Base-by-base conservation (phyloP, 2,888 invertebrate genomes). In the Pachydiplax longipennis region DNA sequence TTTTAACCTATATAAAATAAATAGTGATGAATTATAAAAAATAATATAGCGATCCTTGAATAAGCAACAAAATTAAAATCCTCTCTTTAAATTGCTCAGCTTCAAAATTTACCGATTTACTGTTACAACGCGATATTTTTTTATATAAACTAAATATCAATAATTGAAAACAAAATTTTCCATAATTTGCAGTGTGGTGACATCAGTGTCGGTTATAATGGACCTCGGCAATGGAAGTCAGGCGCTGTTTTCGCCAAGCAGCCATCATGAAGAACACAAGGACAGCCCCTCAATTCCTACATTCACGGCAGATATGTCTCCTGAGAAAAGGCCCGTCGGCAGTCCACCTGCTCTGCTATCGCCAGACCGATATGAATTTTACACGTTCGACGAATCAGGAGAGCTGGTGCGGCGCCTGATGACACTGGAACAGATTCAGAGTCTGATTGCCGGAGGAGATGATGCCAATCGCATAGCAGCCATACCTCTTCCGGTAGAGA, bases 361-460 rank as follows among this genome's bases (percentile, higher is more conserved):
- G 92, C 98, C 98, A 1, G 98, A 98, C 93, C 95, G 97, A 93
- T 98, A 98, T 93, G 97, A 98, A 93, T 98, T 98, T 93, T 98
- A 97, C 93, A 97, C 98, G 0, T 97, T 98, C 93, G 97, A 98
- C 93, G 97, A 97, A 93, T 96, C 96, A 91, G 98, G 98, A 22
- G 97, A 98, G 93, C 95, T 98, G 37, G 96, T 98, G 0, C 97
- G 97, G 93, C 95, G 97, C 91, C 95, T 97, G 58, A 98, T 98
- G 98, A 97, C 97, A 12, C 94, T 97, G 92, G 96, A 97, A 93
- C 97, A 98, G 94, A 98, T 98, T 92, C 97, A 97, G 93, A 96
- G 97, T 80, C 96, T 98, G 91, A 97, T 98, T 58, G 98, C 98
- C 0, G 97, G 96, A 61, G 97, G 97, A 0, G 97, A 97, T 22